Evolutionary conservation across 2,888 invertebrate species (phyloP).

Genomic region (Ganaspis brasiliensis): DNA sequence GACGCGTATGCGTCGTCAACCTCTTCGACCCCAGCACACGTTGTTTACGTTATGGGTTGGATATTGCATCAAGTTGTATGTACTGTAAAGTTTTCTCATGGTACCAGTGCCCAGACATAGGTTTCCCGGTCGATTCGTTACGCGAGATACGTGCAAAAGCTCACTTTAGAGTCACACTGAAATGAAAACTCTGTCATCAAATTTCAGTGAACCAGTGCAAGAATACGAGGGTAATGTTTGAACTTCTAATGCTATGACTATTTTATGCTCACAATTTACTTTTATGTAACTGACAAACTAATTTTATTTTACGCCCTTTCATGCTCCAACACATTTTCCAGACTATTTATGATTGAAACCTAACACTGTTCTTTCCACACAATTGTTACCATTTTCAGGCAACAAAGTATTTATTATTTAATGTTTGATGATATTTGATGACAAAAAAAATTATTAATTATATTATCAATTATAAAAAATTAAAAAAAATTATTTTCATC

Average conservation of each 20-base stretch:
- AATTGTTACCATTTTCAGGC: neutral
- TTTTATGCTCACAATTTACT: constrained; percentile 15
- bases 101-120: constrained; percentile 1
- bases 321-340: constrained; percentile 1
- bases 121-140: constrained; percentile 52
- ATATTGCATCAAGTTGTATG: constrained; percentile 60
- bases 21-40: constrained; percentile 47
- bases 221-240: constrained; percentile 5
- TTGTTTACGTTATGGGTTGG: constrained; percentile 61
- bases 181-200: constrained; percentile 9
- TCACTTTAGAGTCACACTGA: constrained; percentile 45
- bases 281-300: constrained; percentile 20
- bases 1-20: constrained; percentile 57
- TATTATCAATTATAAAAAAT: too few species aligned
- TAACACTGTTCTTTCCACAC: neutral
- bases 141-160: constrained; percentile 48
- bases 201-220: constrained; percentile 9
- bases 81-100: constrained; percentile 57
- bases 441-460: too few species aligned
- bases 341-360: neutral
- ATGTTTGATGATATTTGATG: neutral
- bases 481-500: too few species aligned
- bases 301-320: constrained; percentile 17
- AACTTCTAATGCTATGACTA: constrained; percentile 14
- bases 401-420: neutral